Conservation (phyloP, 2,113 vertebrate species). For the Petrocephalus microphthalmus region DNA sequence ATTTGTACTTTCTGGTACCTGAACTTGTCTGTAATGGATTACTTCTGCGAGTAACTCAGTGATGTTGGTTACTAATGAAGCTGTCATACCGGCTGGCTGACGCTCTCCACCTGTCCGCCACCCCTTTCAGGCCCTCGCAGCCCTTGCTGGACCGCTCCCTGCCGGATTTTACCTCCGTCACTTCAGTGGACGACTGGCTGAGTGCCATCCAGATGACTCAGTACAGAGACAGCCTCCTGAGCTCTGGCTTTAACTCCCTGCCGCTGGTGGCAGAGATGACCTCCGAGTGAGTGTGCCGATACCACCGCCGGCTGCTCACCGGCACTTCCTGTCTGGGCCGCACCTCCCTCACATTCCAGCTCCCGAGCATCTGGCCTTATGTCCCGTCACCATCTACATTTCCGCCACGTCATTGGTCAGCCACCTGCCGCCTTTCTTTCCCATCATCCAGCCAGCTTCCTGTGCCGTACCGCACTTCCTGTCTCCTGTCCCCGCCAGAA, state of each 20-base stretch:
- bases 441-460: not conserved
- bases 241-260: constrained; percentile 92
- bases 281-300: constrained; percentile 80
- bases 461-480: not conserved
- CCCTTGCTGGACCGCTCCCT: constrained; percentile 93
- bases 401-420: not conserved
- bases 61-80: not conserved
- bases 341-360: not conserved
- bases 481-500: not conserved
- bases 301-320: not conserved
- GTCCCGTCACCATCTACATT: not conserved
- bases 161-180: constrained; percentile 96
- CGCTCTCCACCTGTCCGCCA: not conserved
- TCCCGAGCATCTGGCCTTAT: not conserved
- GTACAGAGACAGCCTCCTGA: constrained; percentile 96
- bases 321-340: not conserved
- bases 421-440: too few species aligned
- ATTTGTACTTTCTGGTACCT: too few species aligned
- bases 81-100: not conserved
- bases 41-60: too few species aligned
- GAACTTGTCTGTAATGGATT: too few species aligned
- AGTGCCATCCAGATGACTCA: constrained; percentile 97
- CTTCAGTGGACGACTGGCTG: constrained; percentile 97
- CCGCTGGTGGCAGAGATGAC: constrained; percentile 95
- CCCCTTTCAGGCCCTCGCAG: constrained; percentile 83